phyloP scores from a whole-genome alignment of 1,140 invertebrate species.

The Yoshiicerus persimilis region DNA sequence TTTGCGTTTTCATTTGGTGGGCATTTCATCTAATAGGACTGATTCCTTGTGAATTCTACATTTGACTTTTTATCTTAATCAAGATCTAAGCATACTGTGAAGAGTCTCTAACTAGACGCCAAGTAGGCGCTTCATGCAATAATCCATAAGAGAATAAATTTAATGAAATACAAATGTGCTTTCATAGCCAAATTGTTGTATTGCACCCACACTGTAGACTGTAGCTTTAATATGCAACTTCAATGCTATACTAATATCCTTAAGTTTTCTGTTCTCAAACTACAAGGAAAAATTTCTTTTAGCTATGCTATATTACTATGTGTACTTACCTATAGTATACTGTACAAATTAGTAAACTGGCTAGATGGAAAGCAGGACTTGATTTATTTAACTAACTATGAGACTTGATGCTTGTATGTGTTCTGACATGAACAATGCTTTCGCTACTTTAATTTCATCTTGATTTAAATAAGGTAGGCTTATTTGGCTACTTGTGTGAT shows the following conservation, averaged over 20 bases:
- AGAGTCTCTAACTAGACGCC: slow-evolving; percentile 23
- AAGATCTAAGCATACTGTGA: slow-evolving; percentile 16
- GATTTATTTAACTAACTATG: background rate
- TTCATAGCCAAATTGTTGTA: background rate
- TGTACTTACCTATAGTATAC: background rate
- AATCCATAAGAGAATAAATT: background rate
- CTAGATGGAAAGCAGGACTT: background rate
- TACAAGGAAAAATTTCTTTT: too few species aligned
- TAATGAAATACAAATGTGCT: slow-evolving; percentile 12
- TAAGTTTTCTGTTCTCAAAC: background rate
- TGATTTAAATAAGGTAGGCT: background rate
- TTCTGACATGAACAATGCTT: background rate
- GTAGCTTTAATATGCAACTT: background rate
- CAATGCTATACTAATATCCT: background rate
- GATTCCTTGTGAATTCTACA: slow-evolving; percentile 12
- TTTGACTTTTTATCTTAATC: slow-evolving; percentile 12
- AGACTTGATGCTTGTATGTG: background rate
- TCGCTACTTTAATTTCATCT: background rate
- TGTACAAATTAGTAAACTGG: background rate
- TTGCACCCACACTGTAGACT: background rate
- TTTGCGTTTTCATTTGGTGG: background rate
- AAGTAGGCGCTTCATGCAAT: slow-evolving; percentile 20
- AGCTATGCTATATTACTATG: too few species aligned
- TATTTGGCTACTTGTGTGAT: background rate
- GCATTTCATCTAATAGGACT: background rate